Evolutionary conservation across 2,113 vertebrate genomes (phyloP).

Genomic region (Lycocorax pyrrhopterus): DNA sequence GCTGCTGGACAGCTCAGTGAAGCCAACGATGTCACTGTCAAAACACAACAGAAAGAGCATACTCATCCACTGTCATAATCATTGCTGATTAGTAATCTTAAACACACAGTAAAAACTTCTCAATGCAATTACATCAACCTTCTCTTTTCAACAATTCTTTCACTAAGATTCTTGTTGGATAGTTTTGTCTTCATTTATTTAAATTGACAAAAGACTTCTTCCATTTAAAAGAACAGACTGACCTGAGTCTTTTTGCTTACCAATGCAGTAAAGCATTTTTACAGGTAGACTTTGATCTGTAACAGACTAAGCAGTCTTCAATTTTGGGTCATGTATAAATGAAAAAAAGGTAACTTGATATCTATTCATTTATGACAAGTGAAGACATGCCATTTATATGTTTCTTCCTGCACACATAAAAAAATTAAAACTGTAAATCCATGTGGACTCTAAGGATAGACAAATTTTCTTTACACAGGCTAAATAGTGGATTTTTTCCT

Average conservation of each 20-base stretch:
- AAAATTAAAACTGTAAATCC: neutral
- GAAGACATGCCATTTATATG: neutral
- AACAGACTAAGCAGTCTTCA: neutral
- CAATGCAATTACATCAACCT: neutral
- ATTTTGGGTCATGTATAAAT: neutral
- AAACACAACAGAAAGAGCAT: conserved; percentile 30
- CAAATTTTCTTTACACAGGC: neutral
- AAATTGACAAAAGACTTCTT: neutral
- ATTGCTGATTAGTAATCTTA: neutral
- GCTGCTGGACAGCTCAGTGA: conserved; percentile 82
- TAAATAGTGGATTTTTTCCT: neutral
- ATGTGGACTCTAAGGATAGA: neutral
- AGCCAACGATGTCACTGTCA: conserved; percentile 83
- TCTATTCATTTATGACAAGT: neutral
- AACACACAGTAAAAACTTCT: neutral
- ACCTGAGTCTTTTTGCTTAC: neutral
- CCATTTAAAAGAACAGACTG: neutral
- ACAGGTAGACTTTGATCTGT: neutral
- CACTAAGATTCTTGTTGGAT: neutral
- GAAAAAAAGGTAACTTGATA: neutral
- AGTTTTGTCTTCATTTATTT: neutral
- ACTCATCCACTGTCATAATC: neutral
- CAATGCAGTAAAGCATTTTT: neutral
- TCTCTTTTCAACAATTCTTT: neutral
- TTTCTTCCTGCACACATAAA: neutral